A percentile compares a stretch with the other conserved stretches of the same genome.
Conservation (phyloP, 2,113 vertebrate genomes). For the Lanius collurio region DNA sequence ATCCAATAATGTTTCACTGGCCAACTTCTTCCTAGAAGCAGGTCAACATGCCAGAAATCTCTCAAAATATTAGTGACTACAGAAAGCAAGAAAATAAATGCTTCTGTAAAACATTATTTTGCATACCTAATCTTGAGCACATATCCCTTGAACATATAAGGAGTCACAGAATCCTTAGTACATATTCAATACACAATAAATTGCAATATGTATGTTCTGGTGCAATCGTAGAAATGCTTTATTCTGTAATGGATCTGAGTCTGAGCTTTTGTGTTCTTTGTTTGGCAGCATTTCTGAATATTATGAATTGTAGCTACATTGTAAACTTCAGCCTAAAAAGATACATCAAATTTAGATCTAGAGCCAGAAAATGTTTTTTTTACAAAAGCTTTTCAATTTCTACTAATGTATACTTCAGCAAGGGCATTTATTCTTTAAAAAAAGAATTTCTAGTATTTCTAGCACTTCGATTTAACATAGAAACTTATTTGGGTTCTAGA, state of each 20-base stretch:
- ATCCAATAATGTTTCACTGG: neutral
- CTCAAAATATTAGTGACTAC: neutral
- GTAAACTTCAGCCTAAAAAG: neutral
- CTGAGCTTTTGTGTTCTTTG: neutral
- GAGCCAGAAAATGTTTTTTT: neutral
- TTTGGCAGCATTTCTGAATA: neutral
- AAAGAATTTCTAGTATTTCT: neutral
- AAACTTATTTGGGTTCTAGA: neutral
- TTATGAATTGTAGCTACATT: neutral
- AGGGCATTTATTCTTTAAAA: neutral
- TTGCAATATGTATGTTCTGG: neutral
- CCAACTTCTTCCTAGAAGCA: neutral
- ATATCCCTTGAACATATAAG: neutral
- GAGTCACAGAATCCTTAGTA: neutral
- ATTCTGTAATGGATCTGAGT: neutral
- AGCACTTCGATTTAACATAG: neutral
- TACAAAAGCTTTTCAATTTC: neutral
- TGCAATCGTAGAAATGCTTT: fast-evolving
- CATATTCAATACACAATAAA: neutral
- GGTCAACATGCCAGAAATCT: neutral
- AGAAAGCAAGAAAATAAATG: neutral
- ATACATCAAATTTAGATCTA: neutral
- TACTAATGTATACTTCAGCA: neutral
- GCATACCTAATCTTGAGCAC: neutral
- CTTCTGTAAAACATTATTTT: neutral